phyloP scores from a whole-genome alignment of 2,888 invertebrate genomes.

The Phalera bucephala region DNA sequence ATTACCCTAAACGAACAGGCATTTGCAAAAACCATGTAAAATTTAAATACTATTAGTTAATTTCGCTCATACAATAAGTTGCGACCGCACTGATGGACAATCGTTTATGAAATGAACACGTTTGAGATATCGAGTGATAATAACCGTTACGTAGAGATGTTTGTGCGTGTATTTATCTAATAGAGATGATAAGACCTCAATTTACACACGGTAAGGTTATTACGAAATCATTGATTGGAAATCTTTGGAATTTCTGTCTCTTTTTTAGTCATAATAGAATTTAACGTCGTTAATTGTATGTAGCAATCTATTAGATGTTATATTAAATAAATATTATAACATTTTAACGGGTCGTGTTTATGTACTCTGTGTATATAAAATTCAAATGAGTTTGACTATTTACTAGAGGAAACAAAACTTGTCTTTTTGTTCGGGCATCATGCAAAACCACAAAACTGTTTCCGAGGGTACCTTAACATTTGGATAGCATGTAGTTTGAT shows the following conservation, averaged over 20 bases:
- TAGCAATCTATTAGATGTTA: no score
- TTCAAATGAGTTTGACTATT: no score
- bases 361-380: no score
- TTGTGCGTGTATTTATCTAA: conserved; percentile 15
- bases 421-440: no score
- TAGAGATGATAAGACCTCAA: conserved; percentile 7
- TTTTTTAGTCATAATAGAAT: not conserved
- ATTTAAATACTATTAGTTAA: not conserved
- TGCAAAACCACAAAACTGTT: no score
- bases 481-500: no score
- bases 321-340: not conserved
- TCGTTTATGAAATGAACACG: conserved; percentile 17
- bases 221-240: conserved; percentile 1
- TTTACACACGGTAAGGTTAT: not conserved
- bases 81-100: conserved; percentile 18
- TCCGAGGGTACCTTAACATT: no score
- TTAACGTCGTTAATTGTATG: not conserved
- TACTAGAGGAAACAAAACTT: no score
- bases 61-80: conserved; percentile 1
- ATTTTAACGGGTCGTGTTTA: not conserved
- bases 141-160: conserved; percentile 16
- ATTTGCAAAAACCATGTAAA: conserved; percentile 7
- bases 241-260: not conserved
- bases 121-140: conserved; percentile 24
- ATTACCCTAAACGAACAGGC: conserved; percentile 31